Evolutionary conservation across 2,113 vertebrate species (phyloP).

Genomic region (Notarius lentiginosus): DNA sequence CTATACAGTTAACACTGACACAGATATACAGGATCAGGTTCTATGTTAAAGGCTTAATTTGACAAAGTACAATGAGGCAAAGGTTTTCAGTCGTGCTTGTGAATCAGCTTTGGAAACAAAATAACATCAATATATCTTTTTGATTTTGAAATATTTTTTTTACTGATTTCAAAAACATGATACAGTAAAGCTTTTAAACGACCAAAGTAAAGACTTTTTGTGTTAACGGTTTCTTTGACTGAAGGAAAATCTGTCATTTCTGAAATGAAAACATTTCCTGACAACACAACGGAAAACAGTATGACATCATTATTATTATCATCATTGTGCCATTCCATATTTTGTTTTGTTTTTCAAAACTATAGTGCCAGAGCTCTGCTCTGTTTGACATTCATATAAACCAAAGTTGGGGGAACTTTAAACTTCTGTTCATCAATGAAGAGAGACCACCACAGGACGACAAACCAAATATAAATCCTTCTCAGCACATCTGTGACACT

Average conservation of each 20-base stretch:
- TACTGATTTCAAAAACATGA: not conserved
- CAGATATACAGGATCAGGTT: not conserved
- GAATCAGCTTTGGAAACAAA: not conserved
- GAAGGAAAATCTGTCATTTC: not conserved
- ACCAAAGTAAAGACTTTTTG: not conserved
- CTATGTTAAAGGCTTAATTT: not conserved
- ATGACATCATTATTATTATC: not conserved
- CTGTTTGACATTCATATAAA: conserved; percentile 7
- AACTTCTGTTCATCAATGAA: not conserved
- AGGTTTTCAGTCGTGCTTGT: not conserved
- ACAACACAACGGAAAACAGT: not conserved
- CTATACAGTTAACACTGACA: not conserved
- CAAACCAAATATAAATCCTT: conserved; percentile 19
- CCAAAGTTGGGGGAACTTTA: not conserved
- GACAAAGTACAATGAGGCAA: not conserved
- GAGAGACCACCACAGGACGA: conserved; percentile 14
- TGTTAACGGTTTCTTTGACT: not conserved
- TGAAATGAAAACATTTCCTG: not conserved
- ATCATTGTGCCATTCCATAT: not conserved
- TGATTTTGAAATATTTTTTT: not conserved
- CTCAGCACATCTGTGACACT: not conserved
- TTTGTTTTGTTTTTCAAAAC: not conserved
- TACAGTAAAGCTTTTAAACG: too few species aligned
- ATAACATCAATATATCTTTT: not conserved
- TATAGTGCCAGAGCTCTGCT: not conserved